phyloP scores from a whole-genome alignment of 2,113 vertebrate genomes.

The Urocitellus parryii region DNA sequence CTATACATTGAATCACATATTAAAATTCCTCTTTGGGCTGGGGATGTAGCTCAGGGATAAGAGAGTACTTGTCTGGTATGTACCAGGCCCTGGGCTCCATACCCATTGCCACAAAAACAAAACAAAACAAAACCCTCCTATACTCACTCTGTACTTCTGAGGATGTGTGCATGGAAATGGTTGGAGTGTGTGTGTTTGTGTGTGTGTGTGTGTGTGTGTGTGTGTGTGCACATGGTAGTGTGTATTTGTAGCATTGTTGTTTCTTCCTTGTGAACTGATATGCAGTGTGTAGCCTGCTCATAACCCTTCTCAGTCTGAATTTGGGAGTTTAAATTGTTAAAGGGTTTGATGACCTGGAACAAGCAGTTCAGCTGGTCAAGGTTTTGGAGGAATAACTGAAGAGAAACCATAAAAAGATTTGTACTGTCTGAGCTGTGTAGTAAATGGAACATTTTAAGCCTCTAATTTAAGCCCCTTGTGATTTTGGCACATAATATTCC shows the following conservation, averaged over 20 bases:
- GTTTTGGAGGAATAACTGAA: constrained; percentile 51
- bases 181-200: background rate
- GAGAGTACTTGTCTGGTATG: background rate
- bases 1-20: background rate
- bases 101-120: background rate
- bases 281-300: background rate
- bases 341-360: constrained; percentile 68
- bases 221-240: no score
- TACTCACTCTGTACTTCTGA: background rate
- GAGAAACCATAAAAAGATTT: background rate
- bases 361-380: constrained; percentile 65
- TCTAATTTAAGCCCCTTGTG: constrained; percentile 47
- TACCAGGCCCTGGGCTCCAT: background rate
- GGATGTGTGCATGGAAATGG: background rate
- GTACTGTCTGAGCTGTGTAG: constrained; percentile 13
- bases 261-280: background rate
- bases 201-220: background rate
- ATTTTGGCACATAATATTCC: constrained; percentile 46
- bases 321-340: constrained; percentile 56
- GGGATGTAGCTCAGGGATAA: background rate
- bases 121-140: background rate
- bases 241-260: background rate
- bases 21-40: background rate
- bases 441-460: constrained; percentile 47
- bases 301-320: constrained; percentile 7